Evolutionary conservation across 2,888 invertebrate genomes (phyloP), one percentile per base, ranked within the genome.

Genomic region (Eremobia ochroleuca): DNA sequence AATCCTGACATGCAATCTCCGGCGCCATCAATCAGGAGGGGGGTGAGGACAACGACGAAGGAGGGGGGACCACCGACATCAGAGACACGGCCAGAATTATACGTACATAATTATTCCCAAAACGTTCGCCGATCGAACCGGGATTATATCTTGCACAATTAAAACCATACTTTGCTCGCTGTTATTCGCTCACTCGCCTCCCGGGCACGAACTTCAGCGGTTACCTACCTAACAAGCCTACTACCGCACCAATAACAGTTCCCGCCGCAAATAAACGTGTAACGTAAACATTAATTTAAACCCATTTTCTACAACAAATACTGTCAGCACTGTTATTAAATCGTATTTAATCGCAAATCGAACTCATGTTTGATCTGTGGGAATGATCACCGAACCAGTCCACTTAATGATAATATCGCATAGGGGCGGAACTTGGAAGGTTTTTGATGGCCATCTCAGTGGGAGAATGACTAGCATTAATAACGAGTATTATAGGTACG

Each of bases 1-100:
- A 95, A 95, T 95, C 95, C 95, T 95, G 96, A 95, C 95, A 95
- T 95, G 96, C 95, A 96, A 96, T 96, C 95, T 96, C 95, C 96
- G 95, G 93, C 88, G 91, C 94, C 93, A 96, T 96, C 96, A 96
- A 96, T 96, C 96, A 95, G 89, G 82, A 81, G 89, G 55, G 87
- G 87, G 87, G 86, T 81, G 87, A 85, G 85, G 82, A 81, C 75
- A 86, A 74, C 49, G 83, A 80, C 69, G 75, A 62, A 76, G 78
- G 75, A 55, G 76, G 79, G 68, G 76, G 68, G 40, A 69, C 66
- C 76, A 77, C 85, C 76, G 73, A 85, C 83, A 83, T 81, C 82
- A 88, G 88, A 90, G 88, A 90, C 89, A 89, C 85, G 85, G 88
- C 88, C 80, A 87, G 87, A 90, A 90, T 92, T 92, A 92, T 88